Conservation (phyloP, 2,797 vertebrate genomes). For the Microctenopoma lineatum region DNA sequence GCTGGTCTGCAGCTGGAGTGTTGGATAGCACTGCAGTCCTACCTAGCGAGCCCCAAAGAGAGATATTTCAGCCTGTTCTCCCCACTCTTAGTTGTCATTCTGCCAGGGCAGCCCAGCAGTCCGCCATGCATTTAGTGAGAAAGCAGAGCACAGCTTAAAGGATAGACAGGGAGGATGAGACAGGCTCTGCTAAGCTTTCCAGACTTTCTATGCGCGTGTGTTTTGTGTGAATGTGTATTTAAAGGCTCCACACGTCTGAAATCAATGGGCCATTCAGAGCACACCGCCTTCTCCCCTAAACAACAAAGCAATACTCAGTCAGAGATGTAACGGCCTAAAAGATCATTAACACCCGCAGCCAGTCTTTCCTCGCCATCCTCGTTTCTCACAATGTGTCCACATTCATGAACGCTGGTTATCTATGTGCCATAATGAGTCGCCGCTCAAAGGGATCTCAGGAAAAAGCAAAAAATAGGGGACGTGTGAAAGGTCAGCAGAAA, state of each 20-base stretch:
- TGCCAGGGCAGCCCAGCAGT: constrained; percentile 55
- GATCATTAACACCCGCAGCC: constrained; percentile 66
- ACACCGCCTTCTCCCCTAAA: constrained; percentile 52
- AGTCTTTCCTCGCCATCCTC: constrained; percentile 28
- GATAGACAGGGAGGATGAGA: constrained; percentile 74
- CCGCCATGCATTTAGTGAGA: constrained; percentile 72
- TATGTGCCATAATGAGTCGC: constrained; percentile 39
- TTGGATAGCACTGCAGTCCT: constrained; percentile 32
- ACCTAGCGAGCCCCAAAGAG: constrained; percentile 39
- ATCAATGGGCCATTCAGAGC: constrained; percentile 73
- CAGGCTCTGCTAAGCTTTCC: constrained; percentile 64
- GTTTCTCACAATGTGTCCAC: constrained; percentile 30
- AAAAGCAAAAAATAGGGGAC: constrained; percentile 30
- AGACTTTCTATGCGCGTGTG: constrained; percentile 39
- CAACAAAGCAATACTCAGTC: constrained; percentile 62
- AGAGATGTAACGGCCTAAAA: constrained; percentile 54
- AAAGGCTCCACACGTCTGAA: constrained; percentile 59
- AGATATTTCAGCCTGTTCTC: constrained; percentile 42
- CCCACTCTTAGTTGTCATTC: constrained; percentile 65
- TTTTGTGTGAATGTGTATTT: constrained; percentile 19
- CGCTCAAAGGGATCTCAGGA: constrained; percentile 28
- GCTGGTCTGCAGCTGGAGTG: constrained; percentile 7
- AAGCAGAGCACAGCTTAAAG: constrained; percentile 68
- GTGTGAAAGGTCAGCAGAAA: constrained; percentile 24
- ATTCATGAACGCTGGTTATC: constrained; percentile 31